Base-by-base conservation (phyloP, 2,113 vertebrate species). In the Thomomys bottae region DNA sequence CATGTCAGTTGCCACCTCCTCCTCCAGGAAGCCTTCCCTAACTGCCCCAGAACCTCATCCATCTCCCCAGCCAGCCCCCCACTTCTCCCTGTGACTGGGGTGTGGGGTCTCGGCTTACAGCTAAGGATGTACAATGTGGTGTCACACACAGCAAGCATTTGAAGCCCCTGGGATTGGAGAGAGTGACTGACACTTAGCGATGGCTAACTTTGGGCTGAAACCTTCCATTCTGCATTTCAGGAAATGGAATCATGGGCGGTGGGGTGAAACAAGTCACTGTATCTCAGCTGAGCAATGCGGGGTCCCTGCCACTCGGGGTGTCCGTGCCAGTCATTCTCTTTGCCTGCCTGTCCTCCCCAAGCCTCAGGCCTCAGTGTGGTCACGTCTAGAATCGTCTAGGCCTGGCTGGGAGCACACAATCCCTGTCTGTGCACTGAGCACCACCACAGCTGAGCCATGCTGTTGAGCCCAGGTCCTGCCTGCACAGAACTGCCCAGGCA, bases 1-100 rank as follows among this genome's bases (percentile, higher is more conserved):
- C 17, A 0, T 49, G 57, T 34, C 24, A 12, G 61, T 40, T 40
- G 7, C 88, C 15, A 7, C 54, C 28, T 30, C 68, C 49, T 54
- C 68, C 73, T 85, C 75, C 71, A 59, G 77, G 78, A 92, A 91
- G 93, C 66, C 6, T 0, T 84, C 49, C 59, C 63, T 6, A 36
- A 54, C 49, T 82, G 38, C 71, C 61, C 87, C 36, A 17, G 23
- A 80, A 73, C 42, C 28, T 84, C 72, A 9, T 24, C 89, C 0
- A 1, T 30, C 67, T 77, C 64, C 20, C 24, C 30, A n/a, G n/a
- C 92, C 67, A 40, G 30, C 40, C 18, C 70, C 75, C 71, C 76
- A 30, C 89, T 67, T 63, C 54, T 59, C 30, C 15, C 79, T 38
- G 64, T 59, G 49, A 54, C 21, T 11, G 26, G 1, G 36, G 68